Evolutionary conservation across 2,797 vertebrate species (phyloP), one percentile per base, ranked within the genome.

Genomic region (Anisognathus igniventris): DNA sequence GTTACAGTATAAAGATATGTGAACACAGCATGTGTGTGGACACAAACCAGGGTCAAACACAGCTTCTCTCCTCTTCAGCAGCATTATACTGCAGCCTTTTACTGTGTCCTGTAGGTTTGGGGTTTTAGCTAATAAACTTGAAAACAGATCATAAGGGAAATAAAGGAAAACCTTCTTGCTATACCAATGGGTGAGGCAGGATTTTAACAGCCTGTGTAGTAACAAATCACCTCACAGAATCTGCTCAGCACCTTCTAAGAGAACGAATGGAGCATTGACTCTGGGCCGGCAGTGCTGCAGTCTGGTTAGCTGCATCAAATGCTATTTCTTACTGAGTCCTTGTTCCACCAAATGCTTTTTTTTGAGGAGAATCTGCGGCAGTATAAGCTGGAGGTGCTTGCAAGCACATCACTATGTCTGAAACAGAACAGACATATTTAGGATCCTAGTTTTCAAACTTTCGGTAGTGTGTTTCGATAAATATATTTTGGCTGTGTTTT

Each of bases 361-460:
- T 91, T 75, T 67, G 31, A 73, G 60, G 67, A 75, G 51, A 96
- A 80, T 76, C 35, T 67, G 27, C 87, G 88, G 92, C 70, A 56
- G 66, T 83, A 24, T 91, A 95, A 95, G 80, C 96, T 93, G 79
- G 81, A 87, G 50, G 42, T 94, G 82, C 87, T 94, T 86, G 83
- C 35, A 42, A 76, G 91, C 78, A 27, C 73, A 93, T 76, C 35
- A 13, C 73, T 94, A 53, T 60, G 60, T 66, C 83, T 77, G 86
- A 92, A 95, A 83, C 33, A 88, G 62, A 93, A 66, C 18, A 81
- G 47, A 67, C n/a, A 44, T 93, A 77, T 95, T 97, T 85, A 93
- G 84, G 88, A 96, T 39, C 77, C 48, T 71, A 65, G 57, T 93
- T 88, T 89, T 78, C 68, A 75, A 80, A 93, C 95, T 96, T 97